A percentile compares a stretch with the other conserved stretches of the same genome.
phyloP scores from a whole-genome alignment of 2,888 invertebrate genomes.

The Arenicola marina region DNA sequence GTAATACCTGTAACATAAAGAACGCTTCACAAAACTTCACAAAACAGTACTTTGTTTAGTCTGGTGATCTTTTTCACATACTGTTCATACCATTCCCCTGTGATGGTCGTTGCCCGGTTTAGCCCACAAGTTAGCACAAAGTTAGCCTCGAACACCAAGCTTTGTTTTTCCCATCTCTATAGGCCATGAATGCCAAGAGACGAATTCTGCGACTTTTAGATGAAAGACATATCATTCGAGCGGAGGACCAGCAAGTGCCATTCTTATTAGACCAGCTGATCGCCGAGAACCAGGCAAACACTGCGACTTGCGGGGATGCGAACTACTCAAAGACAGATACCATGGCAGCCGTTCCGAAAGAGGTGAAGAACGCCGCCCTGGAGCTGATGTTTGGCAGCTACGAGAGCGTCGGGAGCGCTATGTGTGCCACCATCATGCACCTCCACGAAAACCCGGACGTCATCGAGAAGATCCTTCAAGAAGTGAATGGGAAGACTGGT shows the following conservation, averaged over 20 bases:
- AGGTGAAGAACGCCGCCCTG: background rate
- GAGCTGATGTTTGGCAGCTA: conserved; percentile 5
- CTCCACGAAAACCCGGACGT: background rate
- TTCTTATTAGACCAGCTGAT: too few relatives aligned
- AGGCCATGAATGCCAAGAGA: too few relatives aligned
- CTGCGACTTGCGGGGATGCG: background rate
- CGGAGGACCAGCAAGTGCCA: too few relatives aligned
- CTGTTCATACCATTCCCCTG: too few relatives aligned
- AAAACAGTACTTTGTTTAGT: background rate
- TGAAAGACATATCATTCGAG: too few relatives aligned
- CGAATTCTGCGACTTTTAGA: too few relatives aligned
- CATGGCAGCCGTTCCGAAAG: background rate
- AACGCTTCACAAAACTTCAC: background rate
- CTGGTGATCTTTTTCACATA: background rate
- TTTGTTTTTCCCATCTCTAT: too few relatives aligned
- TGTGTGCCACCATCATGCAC: background rate
- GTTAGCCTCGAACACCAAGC: too few relatives aligned
- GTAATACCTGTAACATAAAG: too few relatives aligned
- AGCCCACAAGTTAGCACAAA: too few relatives aligned
- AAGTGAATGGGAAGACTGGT: background rate
- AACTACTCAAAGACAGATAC: background rate
- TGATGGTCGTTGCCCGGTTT: too few relatives aligned
- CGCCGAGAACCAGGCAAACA: background rate
- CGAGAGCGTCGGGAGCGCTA: conserved; percentile 1
- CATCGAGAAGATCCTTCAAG: background rate